Evolutionary conservation across 2,888 invertebrate species (phyloP).

Genomic region (Archips crataeganus): DNA sequence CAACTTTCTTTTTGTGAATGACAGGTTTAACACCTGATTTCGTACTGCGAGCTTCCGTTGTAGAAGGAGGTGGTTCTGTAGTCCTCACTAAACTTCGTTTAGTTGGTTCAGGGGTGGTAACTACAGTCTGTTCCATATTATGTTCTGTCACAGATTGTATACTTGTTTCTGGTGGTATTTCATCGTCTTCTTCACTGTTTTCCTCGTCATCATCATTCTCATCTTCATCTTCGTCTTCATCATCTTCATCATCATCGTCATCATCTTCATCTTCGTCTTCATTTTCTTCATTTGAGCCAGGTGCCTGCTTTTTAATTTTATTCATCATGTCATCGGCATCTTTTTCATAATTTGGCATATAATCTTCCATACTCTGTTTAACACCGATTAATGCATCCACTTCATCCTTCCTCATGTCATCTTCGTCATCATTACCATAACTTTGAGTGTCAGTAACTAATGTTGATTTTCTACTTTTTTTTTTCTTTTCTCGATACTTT

Average conservation of each 20-base stretch:
- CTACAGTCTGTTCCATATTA: constrained; percentile 5
- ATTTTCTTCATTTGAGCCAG: constrained; percentile 48
- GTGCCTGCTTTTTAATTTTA: constrained; percentile 41
- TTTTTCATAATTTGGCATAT: constrained; percentile 73
- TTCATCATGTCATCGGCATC: constrained; percentile 51
- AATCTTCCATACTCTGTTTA: constrained; percentile 72
- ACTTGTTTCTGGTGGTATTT: constrained; percentile 26
- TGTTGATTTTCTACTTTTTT: constrained; percentile 73
- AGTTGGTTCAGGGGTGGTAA: constrained; percentile 68
- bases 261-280: constrained; percentile 49
- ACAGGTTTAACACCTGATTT: constrained; percentile 62
- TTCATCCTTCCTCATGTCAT: constrained; percentile 69
- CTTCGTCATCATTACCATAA: constrained; percentile 68
- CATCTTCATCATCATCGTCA: constrained; percentile 47
- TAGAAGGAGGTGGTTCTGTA: constrained; percentile 64
- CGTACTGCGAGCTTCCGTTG: constrained; percentile 56
- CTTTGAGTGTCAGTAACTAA: constrained; percentile 76
- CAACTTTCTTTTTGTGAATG: constrained; percentile 69
- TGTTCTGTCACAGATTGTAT: constrained; percentile 1
- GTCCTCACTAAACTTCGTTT: constrained; percentile 68
- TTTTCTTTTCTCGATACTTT: constrained; percentile 76
- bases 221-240: constrained; percentile 44
- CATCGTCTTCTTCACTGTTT: constrained; percentile 15
- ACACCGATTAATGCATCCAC: constrained; percentile 75
- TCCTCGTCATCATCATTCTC: constrained; percentile 36